A percentile compares a stretch with the other conserved stretches of the same genome.
Conservation (phyloP, 2,888 invertebrate species). For the Drosophila yooni region DNA sequence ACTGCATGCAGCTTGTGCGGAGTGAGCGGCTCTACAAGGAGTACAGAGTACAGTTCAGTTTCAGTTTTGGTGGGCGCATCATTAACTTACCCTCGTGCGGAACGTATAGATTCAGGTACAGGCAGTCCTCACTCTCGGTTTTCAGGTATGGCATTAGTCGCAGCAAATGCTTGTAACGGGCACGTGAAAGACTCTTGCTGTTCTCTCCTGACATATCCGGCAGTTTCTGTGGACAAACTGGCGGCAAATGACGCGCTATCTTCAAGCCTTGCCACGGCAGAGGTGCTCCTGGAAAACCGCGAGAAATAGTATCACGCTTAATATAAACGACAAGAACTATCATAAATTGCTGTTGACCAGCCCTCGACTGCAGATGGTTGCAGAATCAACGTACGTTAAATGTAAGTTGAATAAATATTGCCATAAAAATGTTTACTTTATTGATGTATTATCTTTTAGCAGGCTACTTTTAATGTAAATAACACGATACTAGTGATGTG, state of each 20-base stretch:
- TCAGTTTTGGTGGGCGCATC: slow-evolving; percentile 4
- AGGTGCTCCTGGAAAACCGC: slow-evolving; percentile 87
- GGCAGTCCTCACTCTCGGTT: slow-evolving; percentile 93
- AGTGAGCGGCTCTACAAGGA: slow-evolving; percentile 80
- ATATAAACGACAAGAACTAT: slow-evolving; percentile 40
- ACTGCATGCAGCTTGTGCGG: slow-evolving; percentile 89
- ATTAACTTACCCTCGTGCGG: slow-evolving; percentile 91
- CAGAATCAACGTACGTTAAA: not conserved
- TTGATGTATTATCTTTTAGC: not conserved
- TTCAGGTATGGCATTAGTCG: slow-evolving; percentile 89
- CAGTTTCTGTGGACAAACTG: slow-evolving; percentile 94
- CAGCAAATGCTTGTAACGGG: slow-evolving; percentile 90
- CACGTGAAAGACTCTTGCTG: slow-evolving; percentile 87
- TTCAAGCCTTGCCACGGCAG: slow-evolving; percentile 91
- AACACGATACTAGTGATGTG: not conserved
- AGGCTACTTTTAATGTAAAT: not conserved
- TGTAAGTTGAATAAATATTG: not conserved
- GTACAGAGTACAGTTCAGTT: not conserved
- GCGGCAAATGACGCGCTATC: slow-evolving; percentile 89
- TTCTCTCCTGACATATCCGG: slow-evolving; percentile 88
- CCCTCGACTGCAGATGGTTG: not conserved
- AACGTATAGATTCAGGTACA: slow-evolving; percentile 96
- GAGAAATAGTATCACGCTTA: slow-evolving; percentile 29
- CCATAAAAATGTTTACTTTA: not conserved
- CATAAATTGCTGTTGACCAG: slow-evolving; percentile 22